Percentiles rank a stretch among this genome's conserved stretches.
Conservation (phyloP, 2,888 invertebrate genomes). For the Pristionchus fissidentatus region DNA sequence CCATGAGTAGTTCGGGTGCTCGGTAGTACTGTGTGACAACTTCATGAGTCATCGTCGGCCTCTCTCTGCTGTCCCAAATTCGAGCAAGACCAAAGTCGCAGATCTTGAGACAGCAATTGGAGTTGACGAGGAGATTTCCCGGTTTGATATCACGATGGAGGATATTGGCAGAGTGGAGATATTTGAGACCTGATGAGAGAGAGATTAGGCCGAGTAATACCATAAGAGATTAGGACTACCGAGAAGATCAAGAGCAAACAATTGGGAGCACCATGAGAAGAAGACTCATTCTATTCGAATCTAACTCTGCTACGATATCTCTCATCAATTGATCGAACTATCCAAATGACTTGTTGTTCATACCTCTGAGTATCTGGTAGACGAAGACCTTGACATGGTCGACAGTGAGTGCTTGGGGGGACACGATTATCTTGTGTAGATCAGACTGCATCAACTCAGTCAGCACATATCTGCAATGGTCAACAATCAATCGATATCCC, state of each 20-base stretch:
- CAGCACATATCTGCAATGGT: conserved; percentile 90
- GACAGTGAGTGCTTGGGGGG: conserved; percentile 96
- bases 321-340: neutral
- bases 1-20: conserved; percentile 98
- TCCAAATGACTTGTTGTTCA: too few relatives aligned
- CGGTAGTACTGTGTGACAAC: conserved; percentile 99
- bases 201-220: neutral
- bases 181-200: conserved; percentile 89
- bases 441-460: conserved; percentile 99
- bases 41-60: conserved; percentile 98
- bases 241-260: too few relatives aligned
- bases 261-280: neutral
- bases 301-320: neutral
- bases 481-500: neutral
- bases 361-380: conserved; percentile 98
- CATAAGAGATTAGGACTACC: conserved; percentile 14
- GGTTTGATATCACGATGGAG: conserved; percentile 99
- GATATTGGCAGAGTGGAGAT: conserved; percentile 97
- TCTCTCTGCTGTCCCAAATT: conserved; percentile 91
- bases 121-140: conserved; percentile 97
- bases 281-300: neutral
- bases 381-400: conserved; percentile 99
- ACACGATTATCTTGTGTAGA: conserved; percentile 99
- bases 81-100: conserved; percentile 99
- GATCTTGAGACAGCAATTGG: conserved; percentile 98